Evolutionary conservation across 2,797 vertebrate genomes (phyloP), one percentile per base, ranked within the genome.

Genomic region (Hypotaenidia philippensis): DNA sequence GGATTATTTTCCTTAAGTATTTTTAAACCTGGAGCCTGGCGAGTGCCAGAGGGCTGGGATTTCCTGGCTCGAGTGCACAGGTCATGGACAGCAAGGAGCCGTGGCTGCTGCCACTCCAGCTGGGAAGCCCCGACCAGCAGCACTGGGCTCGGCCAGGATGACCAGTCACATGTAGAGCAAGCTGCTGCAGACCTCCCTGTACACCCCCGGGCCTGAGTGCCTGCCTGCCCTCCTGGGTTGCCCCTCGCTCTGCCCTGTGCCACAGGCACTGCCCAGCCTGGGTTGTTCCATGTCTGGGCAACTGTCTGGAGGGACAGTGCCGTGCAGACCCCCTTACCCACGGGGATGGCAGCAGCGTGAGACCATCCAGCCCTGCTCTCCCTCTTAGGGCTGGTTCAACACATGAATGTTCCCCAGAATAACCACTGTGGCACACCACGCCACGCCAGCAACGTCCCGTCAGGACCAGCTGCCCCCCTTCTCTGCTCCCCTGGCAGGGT

Each of bases 1-100:
- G 41, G 83, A 81, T 93, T 94, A 63, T 89, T 93, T 96, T 94
- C 86, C 60, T 70, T 70, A 84, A 84, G 70, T 91, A 68, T 84
- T 90, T 94, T 93, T 91, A 92, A 84, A 94, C 53, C 83, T 84
- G 68, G 32, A 80, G 41, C 65, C 89, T 92, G 96, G 81, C 81
- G 83, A 87, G 56, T 20, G 29, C 69, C 74, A 66, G 66, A 87
- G 75, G 59, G 47, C 56, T 80, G 84, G 90, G 82, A 85, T 95
- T 97, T 96, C 82, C 94, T 92, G 89, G 47, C 56, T 59, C 44
- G 83, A 76, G 41, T 2, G 0, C 18, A 4, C 52, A 29, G 21
- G 40, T 25, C 3, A 1, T 44, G 87, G 65, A 47, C 8, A 0
- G 65, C 76, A 22, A 75, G 57, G 68, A 93, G 45, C 40, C 55